Evolutionary conservation across 2,888 invertebrate species (phyloP).

Genomic region (Ceraclea dissimilis): DNA sequence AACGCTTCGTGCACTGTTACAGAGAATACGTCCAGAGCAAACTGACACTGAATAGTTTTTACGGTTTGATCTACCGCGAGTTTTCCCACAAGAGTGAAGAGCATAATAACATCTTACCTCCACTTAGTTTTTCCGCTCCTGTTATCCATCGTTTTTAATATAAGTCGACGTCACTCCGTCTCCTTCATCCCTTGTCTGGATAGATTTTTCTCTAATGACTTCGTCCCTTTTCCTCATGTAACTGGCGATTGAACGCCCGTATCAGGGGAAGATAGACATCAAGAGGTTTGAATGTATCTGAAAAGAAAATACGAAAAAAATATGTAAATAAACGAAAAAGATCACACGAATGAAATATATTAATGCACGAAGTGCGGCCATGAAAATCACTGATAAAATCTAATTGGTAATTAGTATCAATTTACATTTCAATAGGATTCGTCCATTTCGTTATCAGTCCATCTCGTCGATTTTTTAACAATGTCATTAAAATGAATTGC

Average conservation of each 20-base stretch:
- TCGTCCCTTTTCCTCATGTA: conserved; percentile 24
- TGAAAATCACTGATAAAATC: too few species aligned
- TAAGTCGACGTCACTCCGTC: conserved; percentile 21
- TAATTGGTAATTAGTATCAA: too few species aligned
- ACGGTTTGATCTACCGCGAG: neutral
- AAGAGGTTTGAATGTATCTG: conserved; percentile 5
- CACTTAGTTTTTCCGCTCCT: conserved; percentile 19
- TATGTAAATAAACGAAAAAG: too few species aligned
- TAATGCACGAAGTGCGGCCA: too few species aligned
- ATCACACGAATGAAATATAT: too few species aligned
- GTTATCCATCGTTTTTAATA: conserved; percentile 20
- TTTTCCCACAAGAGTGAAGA: neutral
- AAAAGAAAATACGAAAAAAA: neutral
- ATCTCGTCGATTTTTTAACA: too few species aligned
- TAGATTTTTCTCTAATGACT: conserved; percentile 11
- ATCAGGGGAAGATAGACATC: conserved; percentile 17
- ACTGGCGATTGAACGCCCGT: conserved; percentile 12
- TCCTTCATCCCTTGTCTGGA: conserved; percentile 23
- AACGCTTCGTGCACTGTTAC: too few species aligned
- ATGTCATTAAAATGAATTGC: too few species aligned
- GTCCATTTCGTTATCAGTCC: too few species aligned
- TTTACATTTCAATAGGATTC: too few species aligned
- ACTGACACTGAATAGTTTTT: too few species aligned
- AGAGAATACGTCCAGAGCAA: too few species aligned
- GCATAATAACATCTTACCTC: conserved; percentile 14